Evolutionary conservation across 2,113 vertebrate genomes (phyloP).

Genomic region (Rhadina sibilatrix): DNA sequence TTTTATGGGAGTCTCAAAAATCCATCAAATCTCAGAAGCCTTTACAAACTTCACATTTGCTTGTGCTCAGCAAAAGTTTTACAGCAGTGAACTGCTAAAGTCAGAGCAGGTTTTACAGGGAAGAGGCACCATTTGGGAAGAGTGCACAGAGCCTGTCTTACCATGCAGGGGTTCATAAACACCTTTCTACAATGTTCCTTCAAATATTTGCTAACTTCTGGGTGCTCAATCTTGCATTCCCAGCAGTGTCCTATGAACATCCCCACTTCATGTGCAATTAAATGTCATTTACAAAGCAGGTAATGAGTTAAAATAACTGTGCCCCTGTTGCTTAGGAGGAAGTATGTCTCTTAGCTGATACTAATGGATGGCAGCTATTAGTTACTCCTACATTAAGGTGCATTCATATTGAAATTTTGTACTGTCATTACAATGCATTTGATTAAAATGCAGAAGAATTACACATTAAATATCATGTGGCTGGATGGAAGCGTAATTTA

Average conservation of each 20-base stretch:
- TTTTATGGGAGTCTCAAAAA: background rate
- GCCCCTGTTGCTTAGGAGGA: background rate
- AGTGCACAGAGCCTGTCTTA: background rate
- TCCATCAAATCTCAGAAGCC: background rate
- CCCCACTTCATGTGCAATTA: background rate
- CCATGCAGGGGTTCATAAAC: rapidly evolving
- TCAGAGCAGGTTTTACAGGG: background rate
- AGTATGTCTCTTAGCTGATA: conserved; percentile 21
- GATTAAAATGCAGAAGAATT: conserved; percentile 59
- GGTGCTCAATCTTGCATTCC: background rate
- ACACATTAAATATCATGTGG: conserved; percentile 28
- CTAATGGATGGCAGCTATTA: conserved; percentile 40
- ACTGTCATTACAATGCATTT: conserved; percentile 38
- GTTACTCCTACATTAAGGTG: conserved; percentile 56
- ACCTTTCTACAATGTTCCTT: background rate
- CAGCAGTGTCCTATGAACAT: background rate
- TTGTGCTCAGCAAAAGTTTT: background rate
- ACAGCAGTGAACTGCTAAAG: background rate
- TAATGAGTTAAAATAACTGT: conserved; percentile 11
- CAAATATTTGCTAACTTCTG: background rate
- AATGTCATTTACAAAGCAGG: conserved; percentile 20
- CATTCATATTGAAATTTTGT: conserved; percentile 58
- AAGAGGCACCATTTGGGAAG: background rate
- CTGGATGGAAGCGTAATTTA: conserved; percentile 33
- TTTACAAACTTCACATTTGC: background rate